Conservation (phyloP, 2,797 vertebrate species). For the Pseudomugil gertrudae region DNA sequence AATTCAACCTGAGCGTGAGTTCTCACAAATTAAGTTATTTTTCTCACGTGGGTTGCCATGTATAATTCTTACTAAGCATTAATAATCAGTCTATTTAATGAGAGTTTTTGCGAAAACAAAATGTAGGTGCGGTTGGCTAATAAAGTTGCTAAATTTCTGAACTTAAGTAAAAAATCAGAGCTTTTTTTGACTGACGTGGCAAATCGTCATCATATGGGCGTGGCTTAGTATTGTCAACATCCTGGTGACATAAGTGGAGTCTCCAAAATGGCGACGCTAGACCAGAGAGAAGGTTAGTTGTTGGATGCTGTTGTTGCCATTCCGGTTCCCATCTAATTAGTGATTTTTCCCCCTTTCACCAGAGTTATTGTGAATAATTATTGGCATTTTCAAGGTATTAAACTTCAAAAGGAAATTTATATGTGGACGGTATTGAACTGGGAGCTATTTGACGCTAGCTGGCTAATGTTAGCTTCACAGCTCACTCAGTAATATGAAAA, state of each 20-base stretch:
- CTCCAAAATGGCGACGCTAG: constrained; percentile 84
- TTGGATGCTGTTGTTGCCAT: no score
- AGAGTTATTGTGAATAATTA: rapidly evolving
- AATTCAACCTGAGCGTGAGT: constrained; percentile 17
- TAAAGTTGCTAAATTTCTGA: constrained; percentile 28
- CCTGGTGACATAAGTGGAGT: constrained; percentile 68
- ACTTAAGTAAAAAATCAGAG: constrained; percentile 43
- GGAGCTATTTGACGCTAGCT: constrained; percentile 54
- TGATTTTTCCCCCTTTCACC: rapidly evolving
- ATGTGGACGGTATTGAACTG: background rate
- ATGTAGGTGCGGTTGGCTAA: background rate
- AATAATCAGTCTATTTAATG: no score
- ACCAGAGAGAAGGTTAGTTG: constrained; percentile 78
- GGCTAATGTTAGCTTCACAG: constrained; percentile 44
- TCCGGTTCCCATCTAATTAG: rapidly evolving
- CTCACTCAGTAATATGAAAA: constrained; percentile 9
- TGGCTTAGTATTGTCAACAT: constrained; percentile 75
- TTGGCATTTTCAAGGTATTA: rapidly evolving
- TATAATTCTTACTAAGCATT: background rate
- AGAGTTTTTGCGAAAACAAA: no score
- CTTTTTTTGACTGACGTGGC: constrained; percentile 70
- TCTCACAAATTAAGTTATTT: background rate
- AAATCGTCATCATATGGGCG: constrained; percentile 67
- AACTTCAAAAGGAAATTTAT: rapidly evolving
- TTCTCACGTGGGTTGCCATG: constrained; percentile 5